phyloP scores from a whole-genome alignment of 2,113 vertebrate genomes.

The cattle (Bos taurus) region ARS-UCD2.0 NC_037343.1:11345501-11346000 shows the following conservation, averaged over 20 bases:
- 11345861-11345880: background rate
- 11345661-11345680: rapidly evolving
- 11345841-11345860: background rate
- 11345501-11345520: background rate
- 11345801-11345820: background rate
- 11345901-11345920: background rate
- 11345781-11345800: background rate
- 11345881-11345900: background rate
- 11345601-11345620: background rate
- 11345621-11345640: background rate
- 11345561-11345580: background rate
- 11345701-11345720: background rate
- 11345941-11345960: background rate
- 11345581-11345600: background rate
- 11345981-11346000: background rate
- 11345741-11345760: background rate
- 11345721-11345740: background rate
- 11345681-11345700: background rate
- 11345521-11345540: background rate
- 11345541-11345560: background rate
- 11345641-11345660: background rate
- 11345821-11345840: rapidly evolving
- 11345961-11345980: background rate
- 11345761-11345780: background rate
- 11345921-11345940: background rate